Base-by-base conservation (phyloP, 2,888 invertebrate species). In the Teinopalpus imperialis region DNA sequence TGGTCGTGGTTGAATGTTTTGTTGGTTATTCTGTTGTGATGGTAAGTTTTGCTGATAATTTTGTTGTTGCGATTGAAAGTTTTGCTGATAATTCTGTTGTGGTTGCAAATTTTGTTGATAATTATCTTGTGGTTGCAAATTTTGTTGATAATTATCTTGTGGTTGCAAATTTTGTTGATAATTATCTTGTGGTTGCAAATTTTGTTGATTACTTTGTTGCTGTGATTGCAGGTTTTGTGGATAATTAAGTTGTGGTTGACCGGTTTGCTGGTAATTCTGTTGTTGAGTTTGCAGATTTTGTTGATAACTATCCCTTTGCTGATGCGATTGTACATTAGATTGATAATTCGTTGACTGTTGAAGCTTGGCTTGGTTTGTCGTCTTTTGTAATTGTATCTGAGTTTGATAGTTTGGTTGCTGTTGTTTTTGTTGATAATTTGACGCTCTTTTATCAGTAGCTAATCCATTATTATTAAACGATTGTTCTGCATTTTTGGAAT, bases 351-450 rank as follows among this genome's bases (percentile, higher is more conserved):
- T 9, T 9, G 26, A 2, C 7, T 13, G 4, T n/a, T 14, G 14
- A 8, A 10, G 24, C 16, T 27, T 37, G 18, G 10, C 3, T 16
- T 10, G 16, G 13, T 27, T 16, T 14, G 27, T 7, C 14, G 9
- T 18, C 18, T 8, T 9, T 10, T 20, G 39, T 12, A 6, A 7
- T 20, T 39, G 29, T 13, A 18, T 9, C 20, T 7, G 7, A n/a
- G 14, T 41, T 36, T 43, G 35, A 30, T 36, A 23, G n/a, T 7
- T 16, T 10, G 13, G 21, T 43, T 16, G 36, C n/a, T 43, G 43
- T 16, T 21, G 29, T 7, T 31, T 44, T 2, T 9, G 14, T 23
- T 18, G 24, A 1, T 44, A 6, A 26, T 26, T 31, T 13, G 21
- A 3, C 12, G 12, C 37, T 14, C 24, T 24, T 3, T 39, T 44